Evolutionary conservation across 2,113 vertebrate genomes (phyloP).

Genomic region (Tichodroma muraria): DNA sequence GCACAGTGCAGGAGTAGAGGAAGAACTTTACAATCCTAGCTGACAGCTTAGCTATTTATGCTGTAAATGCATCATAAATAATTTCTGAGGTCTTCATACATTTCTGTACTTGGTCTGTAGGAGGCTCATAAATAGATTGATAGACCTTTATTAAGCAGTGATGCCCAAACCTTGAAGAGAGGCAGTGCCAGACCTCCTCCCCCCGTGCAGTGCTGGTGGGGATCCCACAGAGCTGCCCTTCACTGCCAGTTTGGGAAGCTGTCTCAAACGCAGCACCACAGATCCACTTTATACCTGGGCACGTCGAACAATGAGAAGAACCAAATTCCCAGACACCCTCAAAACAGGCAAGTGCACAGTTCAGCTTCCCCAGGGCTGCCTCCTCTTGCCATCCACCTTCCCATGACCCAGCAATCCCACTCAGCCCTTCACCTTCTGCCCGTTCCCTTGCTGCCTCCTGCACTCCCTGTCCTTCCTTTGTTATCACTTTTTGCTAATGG

Average conservation of each 20-base stretch:
- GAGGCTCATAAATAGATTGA: conserved; percentile 53
- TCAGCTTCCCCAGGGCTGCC: neutral
- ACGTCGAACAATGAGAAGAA: neutral
- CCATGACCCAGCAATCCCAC: neutral
- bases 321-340: neutral
- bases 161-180: neutral
- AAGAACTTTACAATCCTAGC: conserved; percentile 15
- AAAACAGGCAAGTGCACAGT: neutral
- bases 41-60: conserved; percentile 48
- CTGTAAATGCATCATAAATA: conserved; percentile 66
- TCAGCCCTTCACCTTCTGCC: neutral
- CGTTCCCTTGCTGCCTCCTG: neutral
- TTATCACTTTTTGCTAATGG: neutral
- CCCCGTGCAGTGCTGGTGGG: neutral
- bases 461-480: neutral
- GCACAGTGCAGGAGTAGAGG: neutral
- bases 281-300: neutral
- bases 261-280: neutral
- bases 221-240: neutral
- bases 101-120: conserved; percentile 28
- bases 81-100: conserved; percentile 52
- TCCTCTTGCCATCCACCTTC: neutral
- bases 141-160: neutral
- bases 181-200: neutral
- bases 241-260: neutral